phyloP scores from a whole-genome alignment of 53 echinoderm and acorn worm species.

The Holothuria leucospilota region DNA sequence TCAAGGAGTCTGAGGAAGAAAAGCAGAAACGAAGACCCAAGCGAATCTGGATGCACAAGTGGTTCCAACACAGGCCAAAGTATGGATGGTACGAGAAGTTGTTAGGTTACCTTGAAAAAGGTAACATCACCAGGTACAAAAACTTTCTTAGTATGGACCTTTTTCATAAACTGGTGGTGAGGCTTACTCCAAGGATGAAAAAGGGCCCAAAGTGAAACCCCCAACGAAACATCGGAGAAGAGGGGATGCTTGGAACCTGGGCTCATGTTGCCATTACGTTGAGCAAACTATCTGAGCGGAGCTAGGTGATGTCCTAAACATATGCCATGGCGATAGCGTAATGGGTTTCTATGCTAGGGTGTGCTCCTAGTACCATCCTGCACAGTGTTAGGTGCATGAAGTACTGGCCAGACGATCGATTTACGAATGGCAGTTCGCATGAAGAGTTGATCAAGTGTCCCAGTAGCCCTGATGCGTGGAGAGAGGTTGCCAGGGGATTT shows the following conservation, averaged over 20 bases:
- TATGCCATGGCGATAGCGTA: conserved; percentile 29
- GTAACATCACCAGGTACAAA: conserved; percentile 16
- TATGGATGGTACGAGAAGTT: conserved; percentile 8
- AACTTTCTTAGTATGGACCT: conserved; percentile 50
- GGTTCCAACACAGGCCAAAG: conserved; percentile 6
- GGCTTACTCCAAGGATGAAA: conserved; percentile 36
- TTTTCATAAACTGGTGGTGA: conserved; percentile 32
- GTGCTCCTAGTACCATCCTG: conserved; percentile 35
- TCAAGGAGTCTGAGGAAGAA: not conserved
- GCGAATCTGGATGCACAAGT: conserved; percentile 10
- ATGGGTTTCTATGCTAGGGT: no score
- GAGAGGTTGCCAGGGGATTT: conserved; percentile 49
- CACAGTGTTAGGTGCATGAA: not conserved
- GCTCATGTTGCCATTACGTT: conserved; percentile 33
- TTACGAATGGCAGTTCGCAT: no score
- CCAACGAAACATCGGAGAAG: conserved; percentile 31
- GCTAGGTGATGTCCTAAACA: conserved; percentile 18
- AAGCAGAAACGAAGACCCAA: not conserved
- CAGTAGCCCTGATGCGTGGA: conserved; percentile 28
- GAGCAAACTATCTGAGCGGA: conserved; percentile 34
- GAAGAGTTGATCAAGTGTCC: not conserved
- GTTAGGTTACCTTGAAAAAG: not conserved
- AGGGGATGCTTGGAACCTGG: conserved; percentile 44
- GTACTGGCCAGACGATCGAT: not conserved
- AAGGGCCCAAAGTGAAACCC: no score